These are phyloP conservation scores for Origma solitaria DNA, from an alignment of 2,113 vertebrate genomes.

Conservation along the genomic window DNA sequence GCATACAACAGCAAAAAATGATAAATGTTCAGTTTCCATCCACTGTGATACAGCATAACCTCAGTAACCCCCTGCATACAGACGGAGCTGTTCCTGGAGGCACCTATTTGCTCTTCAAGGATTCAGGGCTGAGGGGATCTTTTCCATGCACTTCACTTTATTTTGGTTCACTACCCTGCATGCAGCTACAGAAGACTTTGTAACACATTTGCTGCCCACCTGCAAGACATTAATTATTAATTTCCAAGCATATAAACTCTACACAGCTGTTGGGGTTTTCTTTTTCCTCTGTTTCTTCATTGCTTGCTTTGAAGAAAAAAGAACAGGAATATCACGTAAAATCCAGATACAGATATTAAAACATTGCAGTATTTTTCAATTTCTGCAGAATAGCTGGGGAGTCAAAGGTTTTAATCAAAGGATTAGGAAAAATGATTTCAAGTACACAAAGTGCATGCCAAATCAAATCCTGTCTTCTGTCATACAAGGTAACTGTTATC, in stretches of 20 bases:
- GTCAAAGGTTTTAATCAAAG: background rate
- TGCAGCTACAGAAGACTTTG: background rate
- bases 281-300: background rate
- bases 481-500: background rate
- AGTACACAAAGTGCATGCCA: background rate
- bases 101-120: background rate
- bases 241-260: background rate
- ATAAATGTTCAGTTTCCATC: background rate
- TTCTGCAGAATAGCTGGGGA: background rate
- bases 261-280: background rate
- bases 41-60: background rate
- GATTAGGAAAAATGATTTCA: background rate
- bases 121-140: background rate
- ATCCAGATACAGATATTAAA: background rate
- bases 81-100: background rate
- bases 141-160: background rate
- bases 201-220: background rate
- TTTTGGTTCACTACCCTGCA: background rate
- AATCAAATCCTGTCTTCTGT: background rate
- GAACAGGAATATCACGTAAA: background rate
- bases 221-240: slow-evolving; percentile 1
- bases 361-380: background rate
- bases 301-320: background rate
- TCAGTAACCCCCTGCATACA: background rate
- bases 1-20: background rate